Evolutionary conservation across 2,888 invertebrate species (phyloP).

Genomic region (Caenorhabditis becei): DNA sequence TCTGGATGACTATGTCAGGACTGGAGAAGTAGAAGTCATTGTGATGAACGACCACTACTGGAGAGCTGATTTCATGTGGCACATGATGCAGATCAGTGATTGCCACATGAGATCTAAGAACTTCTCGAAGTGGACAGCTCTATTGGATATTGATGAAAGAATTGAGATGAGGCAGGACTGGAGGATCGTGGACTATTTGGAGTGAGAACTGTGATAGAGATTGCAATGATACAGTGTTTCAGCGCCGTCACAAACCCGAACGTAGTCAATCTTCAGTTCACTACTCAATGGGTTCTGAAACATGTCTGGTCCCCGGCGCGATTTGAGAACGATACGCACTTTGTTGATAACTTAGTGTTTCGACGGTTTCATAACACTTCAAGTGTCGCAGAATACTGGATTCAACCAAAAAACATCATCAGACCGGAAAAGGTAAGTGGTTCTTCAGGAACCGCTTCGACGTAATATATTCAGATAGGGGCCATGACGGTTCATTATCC

Average conservation of each 20-base stretch:
- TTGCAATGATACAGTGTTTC: too few species aligned
- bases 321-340: slow-evolving; percentile 36
- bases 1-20: too few species aligned
- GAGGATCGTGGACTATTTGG: slow-evolving; percentile 36
- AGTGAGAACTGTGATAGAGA: slow-evolving; percentile 18
- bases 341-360: slow-evolving; percentile 23
- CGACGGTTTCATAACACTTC: slow-evolving; percentile 36
- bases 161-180: slow-evolving; percentile 43
- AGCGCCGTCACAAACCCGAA: slow-evolving; percentile 32
- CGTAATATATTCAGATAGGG: slow-evolving; percentile 8
- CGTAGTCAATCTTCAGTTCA: slow-evolving; percentile 28
- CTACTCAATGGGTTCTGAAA: slow-evolving; percentile 47
- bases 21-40: slow-evolving; percentile 47
- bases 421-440: slow-evolving; percentile 30
- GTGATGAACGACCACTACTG: slow-evolving; percentile 39
- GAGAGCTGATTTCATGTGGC: slow-evolving; percentile 54
- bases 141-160: slow-evolving; percentile 55
- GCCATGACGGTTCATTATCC: slow-evolving; percentile 38
- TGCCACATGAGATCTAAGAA: slow-evolving; percentile 48
- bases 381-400: slow-evolving; percentile 1
- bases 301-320: slow-evolving; percentile 10
- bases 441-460: too few species aligned
- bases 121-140: slow-evolving; percentile 46
- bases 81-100: slow-evolving; percentile 42
- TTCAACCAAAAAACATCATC: slow-evolving; percentile 37